These are phyloP conservation scores for Condylura cristata DNA, from an alignment of 2,113 vertebrate genomes.

Conservation along the genomic window DNA sequence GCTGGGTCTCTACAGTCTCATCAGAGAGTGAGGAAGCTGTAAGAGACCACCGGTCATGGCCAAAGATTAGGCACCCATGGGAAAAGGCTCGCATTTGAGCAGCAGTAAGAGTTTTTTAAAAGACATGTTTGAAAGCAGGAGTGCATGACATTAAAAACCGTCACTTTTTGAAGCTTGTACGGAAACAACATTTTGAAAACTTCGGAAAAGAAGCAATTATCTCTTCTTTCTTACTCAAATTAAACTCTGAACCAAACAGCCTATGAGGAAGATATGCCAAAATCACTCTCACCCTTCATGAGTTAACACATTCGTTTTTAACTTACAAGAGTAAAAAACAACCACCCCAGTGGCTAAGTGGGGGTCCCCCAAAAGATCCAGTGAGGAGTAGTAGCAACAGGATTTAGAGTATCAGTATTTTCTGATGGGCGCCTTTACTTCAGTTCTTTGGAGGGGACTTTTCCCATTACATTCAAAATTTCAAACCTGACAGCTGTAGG, in stretches of 20 bases:
- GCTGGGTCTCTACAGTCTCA: too few relatives aligned
- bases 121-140: background rate
- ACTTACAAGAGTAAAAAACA: background rate
- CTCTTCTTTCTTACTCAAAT: background rate
- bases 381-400: background rate
- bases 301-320: constrained; percentile 7
- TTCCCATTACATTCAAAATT: background rate
- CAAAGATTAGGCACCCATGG: background rate
- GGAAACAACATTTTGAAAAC: background rate
- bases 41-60: too few relatives aligned
- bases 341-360: background rate
- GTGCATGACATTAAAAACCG: background rate
- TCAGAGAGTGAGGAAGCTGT: too few relatives aligned
- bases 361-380: background rate
- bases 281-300: background rate
- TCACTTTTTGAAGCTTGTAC: background rate
- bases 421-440: background rate
- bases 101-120: background rate
- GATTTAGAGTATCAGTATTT: background rate
- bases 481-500: background rate
- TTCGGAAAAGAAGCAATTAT: background rate
- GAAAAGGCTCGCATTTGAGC: background rate
- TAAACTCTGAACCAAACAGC: background rate
- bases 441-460: background rate
- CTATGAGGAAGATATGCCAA: background rate